Evolutionary conservation across 2,113 vertebrate species (phyloP).

Genomic region (Paedocypris sp.): DNA sequence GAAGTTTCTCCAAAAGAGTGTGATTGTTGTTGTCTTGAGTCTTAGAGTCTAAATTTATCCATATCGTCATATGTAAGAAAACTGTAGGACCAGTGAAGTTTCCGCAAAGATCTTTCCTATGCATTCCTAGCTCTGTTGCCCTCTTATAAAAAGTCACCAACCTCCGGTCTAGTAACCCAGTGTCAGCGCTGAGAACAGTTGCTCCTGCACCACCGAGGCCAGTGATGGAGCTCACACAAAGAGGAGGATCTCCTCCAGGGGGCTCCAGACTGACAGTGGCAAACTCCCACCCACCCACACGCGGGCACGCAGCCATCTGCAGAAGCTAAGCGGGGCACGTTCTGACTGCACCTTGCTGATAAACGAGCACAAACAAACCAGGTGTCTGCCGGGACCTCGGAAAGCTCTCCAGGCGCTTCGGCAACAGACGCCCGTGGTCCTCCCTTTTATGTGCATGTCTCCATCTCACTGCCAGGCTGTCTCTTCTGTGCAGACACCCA

Average conservation of each 20-base stretch:
- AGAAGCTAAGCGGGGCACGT: conserved; percentile 9
- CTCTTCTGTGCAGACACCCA: conserved; percentile 41
- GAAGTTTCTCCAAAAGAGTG: too few species aligned
- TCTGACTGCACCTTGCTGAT: conserved; percentile 49
- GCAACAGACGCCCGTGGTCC: conserved; percentile 10
- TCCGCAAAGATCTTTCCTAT: too few species aligned
- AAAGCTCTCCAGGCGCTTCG: conserved; percentile 34
- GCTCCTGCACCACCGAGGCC: too few species aligned
- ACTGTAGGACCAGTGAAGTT: too few species aligned
- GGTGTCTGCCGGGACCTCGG: conserved; percentile 23
- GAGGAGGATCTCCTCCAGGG: not conserved
- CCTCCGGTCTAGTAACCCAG: too few species aligned
- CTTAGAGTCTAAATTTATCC: too few species aligned
- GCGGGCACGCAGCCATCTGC: conserved; percentile 13
- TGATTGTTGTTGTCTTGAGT: too few species aligned
- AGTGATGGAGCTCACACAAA: conserved; percentile 12
- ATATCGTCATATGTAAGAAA: too few species aligned
- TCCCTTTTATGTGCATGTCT: conserved; percentile 42
- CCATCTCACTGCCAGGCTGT: conserved; percentile 49
- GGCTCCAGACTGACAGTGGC: not conserved
- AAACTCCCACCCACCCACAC: conserved; percentile 3
- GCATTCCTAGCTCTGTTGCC: too few species aligned
- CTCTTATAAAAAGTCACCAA: too few species aligned
- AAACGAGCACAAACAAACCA: conserved; percentile 43
- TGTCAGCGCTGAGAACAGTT: conserved; percentile 2